Evolutionary conservation across 1,140 invertebrate genomes (phyloP), one percentile per base, ranked within the genome.

Genomic region (Samia ricini): DNA sequence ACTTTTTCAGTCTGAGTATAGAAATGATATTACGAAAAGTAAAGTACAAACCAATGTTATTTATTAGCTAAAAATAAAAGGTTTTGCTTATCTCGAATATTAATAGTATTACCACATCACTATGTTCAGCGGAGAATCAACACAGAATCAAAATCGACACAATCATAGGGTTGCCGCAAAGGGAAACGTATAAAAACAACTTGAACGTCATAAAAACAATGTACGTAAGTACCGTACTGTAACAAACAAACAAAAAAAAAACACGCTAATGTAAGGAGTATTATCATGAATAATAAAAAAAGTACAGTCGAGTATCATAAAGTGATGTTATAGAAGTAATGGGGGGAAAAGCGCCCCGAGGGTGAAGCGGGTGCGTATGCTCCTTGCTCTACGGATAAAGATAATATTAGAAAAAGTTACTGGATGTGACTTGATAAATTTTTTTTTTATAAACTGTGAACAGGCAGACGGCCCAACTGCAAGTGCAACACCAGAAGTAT

Each of bases 271-370:
- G 81, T 80, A 77, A 64, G 68, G 68, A 61, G 76, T 84, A 84
- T 86, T 84, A 86, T 71, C 76, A 83, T 83, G 82, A 86, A 86
- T 86, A 86, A 84, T 86, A 86, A 79, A 86, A 78, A 81, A 81
- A 78, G 73, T 72, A 76, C 76, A 75, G 76, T 75, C 70, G 68
- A 78, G 71, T 78, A 83, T 85, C 80, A 86, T 83, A 85, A 85
- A 85, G 79, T 79, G 81, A 81, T 80, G 77, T 78, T 81, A 80
- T 77, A 82, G 80, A 80, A 80, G 77, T 76, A 83, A 86, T 77
- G 71, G 77, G 72, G 69, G 79, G 73, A 79, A 82, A 84, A 83
- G 51, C 71, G 75, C 75, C 77, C 71, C 77, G 4, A 10, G 56
- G 70, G 66, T 76, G 67, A 62, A 21, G 50, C 64, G 66, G 66